Conservation (phyloP, 2,888 invertebrate species). For the Pyrgus malvae region DNA sequence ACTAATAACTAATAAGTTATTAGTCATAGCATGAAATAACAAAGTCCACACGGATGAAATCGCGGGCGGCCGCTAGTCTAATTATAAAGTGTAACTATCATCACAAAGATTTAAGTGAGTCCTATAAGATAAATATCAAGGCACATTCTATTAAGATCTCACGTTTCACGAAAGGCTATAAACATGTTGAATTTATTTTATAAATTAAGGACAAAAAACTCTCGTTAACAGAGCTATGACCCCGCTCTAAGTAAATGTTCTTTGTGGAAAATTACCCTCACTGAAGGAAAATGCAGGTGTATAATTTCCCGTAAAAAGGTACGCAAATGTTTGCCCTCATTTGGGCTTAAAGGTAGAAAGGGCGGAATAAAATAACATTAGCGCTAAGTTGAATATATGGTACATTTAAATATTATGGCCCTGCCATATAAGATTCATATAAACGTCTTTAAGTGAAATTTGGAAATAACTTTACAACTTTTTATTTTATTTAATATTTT, state of each 20-base stretch:
- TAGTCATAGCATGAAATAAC: too few species aligned
- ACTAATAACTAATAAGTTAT: too few species aligned
- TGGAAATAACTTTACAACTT: too few species aligned
- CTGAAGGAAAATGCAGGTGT: conserved; percentile 40
- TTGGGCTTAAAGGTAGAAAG: conserved; percentile 34
- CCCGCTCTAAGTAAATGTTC: conserved; percentile 17
- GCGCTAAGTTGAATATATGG: conserved; percentile 1
- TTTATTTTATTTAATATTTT: too few species aligned
- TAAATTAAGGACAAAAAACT: conserved; percentile 42
- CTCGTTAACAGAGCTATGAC: conserved; percentile 27
- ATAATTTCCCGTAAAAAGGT: conserved; percentile 42
- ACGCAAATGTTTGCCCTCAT: conserved; percentile 41
- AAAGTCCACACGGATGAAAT: too few species aligned
- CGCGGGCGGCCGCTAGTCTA: too few species aligned
- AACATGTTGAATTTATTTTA: conserved; percentile 14
- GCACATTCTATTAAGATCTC: neutral
- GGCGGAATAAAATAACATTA: conserved; percentile 28
- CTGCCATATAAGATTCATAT: neutral
- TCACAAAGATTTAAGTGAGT: neutral
- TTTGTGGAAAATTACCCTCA: conserved; percentile 20
- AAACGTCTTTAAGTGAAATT: too few species aligned
- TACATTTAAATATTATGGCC: conserved; percentile 5
- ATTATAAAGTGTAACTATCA: too few species aligned
- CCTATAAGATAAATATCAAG: neutral
- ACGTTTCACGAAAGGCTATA: conserved; percentile 1